These are phyloP conservation scores for Mimachlamys varia DNA, from an alignment of 2,888 invertebrate genomes.

Conservation along the genomic window DNA sequence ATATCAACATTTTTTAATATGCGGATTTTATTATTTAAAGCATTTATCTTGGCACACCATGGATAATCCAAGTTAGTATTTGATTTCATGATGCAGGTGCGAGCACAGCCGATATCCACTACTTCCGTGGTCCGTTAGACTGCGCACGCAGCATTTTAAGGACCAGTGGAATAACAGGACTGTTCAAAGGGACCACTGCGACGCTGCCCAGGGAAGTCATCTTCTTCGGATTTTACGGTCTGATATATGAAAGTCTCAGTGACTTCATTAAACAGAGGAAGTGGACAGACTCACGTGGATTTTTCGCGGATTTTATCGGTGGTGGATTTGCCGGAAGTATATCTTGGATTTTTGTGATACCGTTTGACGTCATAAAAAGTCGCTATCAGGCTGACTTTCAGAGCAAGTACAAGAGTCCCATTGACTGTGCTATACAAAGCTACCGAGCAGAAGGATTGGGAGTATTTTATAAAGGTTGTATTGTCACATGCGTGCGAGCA, in stretches of 20 bases:
- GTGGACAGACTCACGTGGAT: conserved; percentile 63
- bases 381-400: conserved; percentile 86
- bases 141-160: conserved; percentile 84
- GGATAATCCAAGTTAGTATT: no score
- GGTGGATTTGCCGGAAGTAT: conserved; percentile 83
- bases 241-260: conserved; percentile 83
- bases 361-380: conserved; percentile 90
- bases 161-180: conserved; percentile 73
- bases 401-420: conserved; percentile 84
- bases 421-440: conserved; percentile 85
- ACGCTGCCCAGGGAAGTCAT: conserved; percentile 84
- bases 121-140: conserved; percentile 82
- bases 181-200: conserved; percentile 77
- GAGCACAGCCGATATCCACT: not conserved
- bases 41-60: no score
- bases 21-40: no score
- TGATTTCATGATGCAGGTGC: not conserved
- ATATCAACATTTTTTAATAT: no score
- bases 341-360: conserved; percentile 87
- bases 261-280: conserved; percentile 59
- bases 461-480: conserved; percentile 86
- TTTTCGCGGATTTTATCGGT: conserved; percentile 73
- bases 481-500: conserved; percentile 85
- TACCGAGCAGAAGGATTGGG: conserved; percentile 84
- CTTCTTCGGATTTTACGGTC: conserved; percentile 86